These are phyloP conservation scores for Phania funesta DNA, from an alignment of 2,888 invertebrate species.

Conservation along the genomic window DNA sequence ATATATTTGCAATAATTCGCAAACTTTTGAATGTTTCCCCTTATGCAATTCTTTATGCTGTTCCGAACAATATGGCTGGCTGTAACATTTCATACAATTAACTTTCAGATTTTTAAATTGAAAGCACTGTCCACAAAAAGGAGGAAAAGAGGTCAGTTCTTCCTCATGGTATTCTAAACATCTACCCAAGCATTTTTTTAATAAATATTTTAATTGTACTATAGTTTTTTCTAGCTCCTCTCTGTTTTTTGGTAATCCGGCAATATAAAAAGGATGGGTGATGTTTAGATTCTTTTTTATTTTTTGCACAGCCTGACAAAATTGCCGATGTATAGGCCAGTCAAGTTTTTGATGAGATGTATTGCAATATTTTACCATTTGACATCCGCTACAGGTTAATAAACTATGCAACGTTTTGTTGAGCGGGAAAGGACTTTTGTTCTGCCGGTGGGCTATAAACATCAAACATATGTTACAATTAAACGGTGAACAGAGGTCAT, in stretches of 20 bases:
- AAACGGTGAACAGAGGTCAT: slow-evolving; percentile 62
- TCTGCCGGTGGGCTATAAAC: background rate
- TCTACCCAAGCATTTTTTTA: slow-evolving; percentile 69
- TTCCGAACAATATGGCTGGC: slow-evolving; percentile 73
- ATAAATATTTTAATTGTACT: slow-evolving; percentile 71
- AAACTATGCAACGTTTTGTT: background rate
- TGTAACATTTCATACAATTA: slow-evolving; percentile 70
- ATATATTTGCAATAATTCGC: slow-evolving; percentile 71
- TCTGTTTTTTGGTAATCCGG: slow-evolving; percentile 67
- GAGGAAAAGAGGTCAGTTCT: slow-evolving; percentile 74
- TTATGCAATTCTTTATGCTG: slow-evolving; percentile 70
- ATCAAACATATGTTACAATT: slow-evolving; percentile 68
- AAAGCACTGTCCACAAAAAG: slow-evolving; percentile 72
- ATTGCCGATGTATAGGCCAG: slow-evolving; percentile 83
- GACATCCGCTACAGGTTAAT: slow-evolving; percentile 83
- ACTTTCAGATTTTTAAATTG: slow-evolving; percentile 56
- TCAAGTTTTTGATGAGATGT: slow-evolving; percentile 85
- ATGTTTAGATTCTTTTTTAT: slow-evolving; percentile 67
- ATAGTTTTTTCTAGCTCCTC: slow-evolving; percentile 69
- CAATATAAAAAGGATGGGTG: slow-evolving; percentile 70
- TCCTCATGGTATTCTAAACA: slow-evolving; percentile 71
- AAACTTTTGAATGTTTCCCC: slow-evolving; percentile 69
- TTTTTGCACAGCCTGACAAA: slow-evolving; percentile 81
- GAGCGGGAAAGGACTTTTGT: background rate
- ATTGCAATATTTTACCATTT: slow-evolving; percentile 84